phyloP scores from a whole-genome alignment of 2,888 invertebrate species.

The Ephialtes manifestator region DNA sequence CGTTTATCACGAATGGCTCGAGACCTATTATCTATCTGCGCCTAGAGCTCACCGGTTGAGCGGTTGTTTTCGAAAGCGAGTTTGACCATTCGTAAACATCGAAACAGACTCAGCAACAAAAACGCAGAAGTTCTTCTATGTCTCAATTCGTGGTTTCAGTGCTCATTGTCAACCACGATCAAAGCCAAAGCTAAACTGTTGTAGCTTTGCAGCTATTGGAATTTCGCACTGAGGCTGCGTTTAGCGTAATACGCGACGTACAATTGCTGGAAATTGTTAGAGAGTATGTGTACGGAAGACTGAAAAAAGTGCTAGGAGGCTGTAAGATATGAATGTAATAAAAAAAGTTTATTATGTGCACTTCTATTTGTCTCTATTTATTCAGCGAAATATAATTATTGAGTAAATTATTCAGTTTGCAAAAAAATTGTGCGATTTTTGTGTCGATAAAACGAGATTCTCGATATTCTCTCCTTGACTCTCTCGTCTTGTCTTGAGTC shows the following conservation, averaged over 20 bases:
- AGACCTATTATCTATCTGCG: background rate
- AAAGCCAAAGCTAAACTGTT: no score
- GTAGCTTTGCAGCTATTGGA: no score
- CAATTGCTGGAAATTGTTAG: background rate
- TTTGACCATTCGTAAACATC: background rate
- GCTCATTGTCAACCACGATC: no score
- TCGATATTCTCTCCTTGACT: no score
- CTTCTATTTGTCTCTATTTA: conserved; percentile 1
- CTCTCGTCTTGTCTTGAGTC: no score
- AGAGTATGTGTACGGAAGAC: no score
- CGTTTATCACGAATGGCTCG: background rate
- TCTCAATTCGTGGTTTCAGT: conserved; percentile 19
- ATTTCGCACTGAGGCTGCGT: background rate
- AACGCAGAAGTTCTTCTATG: conserved; percentile 11
- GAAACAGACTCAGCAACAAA: conserved; percentile 16
- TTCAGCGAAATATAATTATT: conserved; percentile 10
- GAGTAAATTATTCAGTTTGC: background rate
- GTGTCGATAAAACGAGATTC: no score
- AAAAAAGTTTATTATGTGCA: no score
- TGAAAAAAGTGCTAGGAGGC: no score
- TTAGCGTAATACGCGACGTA: background rate
- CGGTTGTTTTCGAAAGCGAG: conserved; percentile 19
- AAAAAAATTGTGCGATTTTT: no score
- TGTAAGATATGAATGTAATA: no score
- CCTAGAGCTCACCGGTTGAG: conserved; percentile 16